These are phyloP conservation scores for Fopius arisanus DNA, from an alignment of 1,140 invertebrate species.

Conservation along the genomic window DNA sequence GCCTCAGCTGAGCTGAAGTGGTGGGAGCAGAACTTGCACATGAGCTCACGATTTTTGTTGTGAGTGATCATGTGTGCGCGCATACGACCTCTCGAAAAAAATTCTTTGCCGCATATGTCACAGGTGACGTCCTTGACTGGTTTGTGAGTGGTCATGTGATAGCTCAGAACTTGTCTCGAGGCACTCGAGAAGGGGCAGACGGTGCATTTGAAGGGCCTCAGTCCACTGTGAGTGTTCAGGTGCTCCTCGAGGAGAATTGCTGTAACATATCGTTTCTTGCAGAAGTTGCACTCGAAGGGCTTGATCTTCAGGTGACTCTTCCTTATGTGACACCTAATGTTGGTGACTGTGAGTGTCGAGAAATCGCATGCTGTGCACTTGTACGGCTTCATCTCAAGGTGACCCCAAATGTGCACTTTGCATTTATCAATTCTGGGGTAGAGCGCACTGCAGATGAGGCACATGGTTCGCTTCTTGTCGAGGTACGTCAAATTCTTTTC, in stretches of 20 bases:
- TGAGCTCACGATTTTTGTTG: slow-evolving; percentile 43
- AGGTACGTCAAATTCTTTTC: slow-evolving; percentile 36
- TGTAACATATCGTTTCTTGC: slow-evolving; percentile 44
- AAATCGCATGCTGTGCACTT: slow-evolving; percentile 62
- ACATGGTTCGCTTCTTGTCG: slow-evolving; percentile 41
- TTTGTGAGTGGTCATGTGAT: slow-evolving; percentile 48
- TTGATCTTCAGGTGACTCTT: slow-evolving; percentile 54
- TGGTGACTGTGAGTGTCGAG: slow-evolving; percentile 52
- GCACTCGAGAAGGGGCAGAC: slow-evolving; percentile 42
- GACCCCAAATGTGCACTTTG: slow-evolving; percentile 52
- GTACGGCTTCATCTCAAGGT: slow-evolving; percentile 55
- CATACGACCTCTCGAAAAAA: slow-evolving; percentile 46
- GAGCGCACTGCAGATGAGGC: slow-evolving; percentile 41
- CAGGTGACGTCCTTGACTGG: slow-evolving; percentile 47
- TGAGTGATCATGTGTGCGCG: slow-evolving; percentile 47
- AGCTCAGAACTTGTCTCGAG: slow-evolving; percentile 45
- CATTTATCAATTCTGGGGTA: slow-evolving; percentile 51
- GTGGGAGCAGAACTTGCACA: slow-evolving; percentile 47
- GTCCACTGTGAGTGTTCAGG: slow-evolving; percentile 48
- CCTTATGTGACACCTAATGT: slow-evolving; percentile 50
- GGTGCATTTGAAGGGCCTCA: slow-evolving; percentile 44
- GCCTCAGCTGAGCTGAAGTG: slow-evolving; percentile 43
- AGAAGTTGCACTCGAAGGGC: slow-evolving; percentile 44
- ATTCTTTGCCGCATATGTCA: slow-evolving; percentile 43
- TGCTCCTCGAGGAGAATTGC: slow-evolving; percentile 46